Base-by-base conservation (phyloP, 1,140 invertebrate species). In the Dendroctonus ponderosae region DNA sequence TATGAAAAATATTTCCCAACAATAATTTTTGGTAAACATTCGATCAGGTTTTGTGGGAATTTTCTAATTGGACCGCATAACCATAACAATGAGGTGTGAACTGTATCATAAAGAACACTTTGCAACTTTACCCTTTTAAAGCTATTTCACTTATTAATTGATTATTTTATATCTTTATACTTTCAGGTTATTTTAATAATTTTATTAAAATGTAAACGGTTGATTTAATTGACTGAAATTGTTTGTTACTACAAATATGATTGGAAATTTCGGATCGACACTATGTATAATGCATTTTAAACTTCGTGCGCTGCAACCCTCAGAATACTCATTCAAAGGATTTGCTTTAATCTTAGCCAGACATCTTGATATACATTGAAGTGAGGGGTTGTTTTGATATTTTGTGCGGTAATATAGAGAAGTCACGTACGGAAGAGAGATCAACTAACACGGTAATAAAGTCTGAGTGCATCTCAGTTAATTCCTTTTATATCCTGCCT, bases 381-480 rank as follows among this genome's bases (percentile, higher is more conserved):
- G 43, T 8, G 26, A 41, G 39, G 53, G 39, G 53, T 39, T 56
- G 53, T 56, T 41, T 56, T 56, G 26, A 56, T 56, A 56, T 56
- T 56, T 56, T 26, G 39, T 40, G 7, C 53, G 11, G 37, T 39
- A 11, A 41, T 56, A 56, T 5, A 39, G 12, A 40, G 26, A n/a
- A 59, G 56, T 43, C 56, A 59, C 42, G 56, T 59, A 59, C 56
- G 43, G 43, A 43, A 59, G 7, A 43, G 37, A 59, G 56, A 59
- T 59, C 42, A 59, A 59, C 41, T 39, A 8, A 44, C 42, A 38
- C 56, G 41, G 43, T 59, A 59, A 59, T 59, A 59, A 59, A 59
- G 41, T 59, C 56, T 12, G 56, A 59, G 56, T 59, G 56, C 56
- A 59, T 59, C 56, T 44, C 43, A 43, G 40, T 59, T 44, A 59